A percentile compares a stretch with the other conserved stretches of the same genome.
These are phyloP conservation scores for Alethe diademata DNA, from an alignment of 2,113 vertebrate genomes.

Conservation along the genomic window DNA sequence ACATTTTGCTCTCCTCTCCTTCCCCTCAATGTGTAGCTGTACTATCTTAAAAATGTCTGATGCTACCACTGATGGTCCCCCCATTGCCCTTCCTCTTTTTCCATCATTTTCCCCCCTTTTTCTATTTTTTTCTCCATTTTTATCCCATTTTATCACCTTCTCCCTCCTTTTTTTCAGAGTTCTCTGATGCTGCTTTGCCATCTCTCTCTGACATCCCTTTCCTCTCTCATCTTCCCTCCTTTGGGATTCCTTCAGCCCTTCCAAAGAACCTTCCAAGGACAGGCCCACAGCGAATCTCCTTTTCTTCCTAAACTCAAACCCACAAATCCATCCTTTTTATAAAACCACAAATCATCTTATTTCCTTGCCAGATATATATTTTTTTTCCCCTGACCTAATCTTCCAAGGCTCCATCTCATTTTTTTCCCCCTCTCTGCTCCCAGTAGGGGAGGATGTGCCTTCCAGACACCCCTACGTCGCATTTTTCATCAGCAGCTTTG, in stretches of 20 bases:
- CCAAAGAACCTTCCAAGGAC: not conserved
- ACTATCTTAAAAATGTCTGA: not conserved
- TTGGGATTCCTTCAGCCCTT: not conserved
- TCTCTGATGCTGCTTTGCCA: not conserved
- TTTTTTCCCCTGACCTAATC: not conserved
- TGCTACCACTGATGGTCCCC: not conserved
- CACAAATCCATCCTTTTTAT: not conserved
- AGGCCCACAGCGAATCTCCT: not conserved
- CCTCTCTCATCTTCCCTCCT: not conserved
- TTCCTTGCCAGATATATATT: not conserved
- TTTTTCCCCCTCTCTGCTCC: not conserved
- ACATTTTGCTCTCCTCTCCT: not conserved
- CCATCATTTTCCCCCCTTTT: accelerated
- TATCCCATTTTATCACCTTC: not conserved
- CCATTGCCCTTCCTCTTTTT: not conserved
- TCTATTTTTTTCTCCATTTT: not conserved
- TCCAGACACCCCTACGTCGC: not conserved
- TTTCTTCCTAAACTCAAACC: not conserved
- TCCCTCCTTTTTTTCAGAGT: not conserved
- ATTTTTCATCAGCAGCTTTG: not conserved
- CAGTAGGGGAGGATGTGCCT: not conserved
- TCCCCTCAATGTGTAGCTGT: not conserved
- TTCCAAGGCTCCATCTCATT: not conserved
- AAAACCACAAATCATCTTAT: not conserved
- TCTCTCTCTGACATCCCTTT: not conserved